Conservation (phyloP, 2,888 invertebrate species). For the Hirtodrosophila duncani region DNA sequence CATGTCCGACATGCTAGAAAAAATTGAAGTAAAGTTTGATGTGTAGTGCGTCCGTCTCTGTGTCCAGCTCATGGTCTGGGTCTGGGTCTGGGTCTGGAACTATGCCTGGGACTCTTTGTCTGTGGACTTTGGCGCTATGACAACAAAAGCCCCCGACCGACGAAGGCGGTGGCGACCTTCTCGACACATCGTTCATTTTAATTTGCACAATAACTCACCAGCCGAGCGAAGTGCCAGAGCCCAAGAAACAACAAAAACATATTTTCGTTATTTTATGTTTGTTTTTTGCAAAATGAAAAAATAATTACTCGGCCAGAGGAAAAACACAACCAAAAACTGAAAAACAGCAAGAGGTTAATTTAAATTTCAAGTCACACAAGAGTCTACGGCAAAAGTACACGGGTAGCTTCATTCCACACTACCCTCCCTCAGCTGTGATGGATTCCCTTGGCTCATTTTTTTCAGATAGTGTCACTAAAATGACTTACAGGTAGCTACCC, state of each 20-base stretch:
- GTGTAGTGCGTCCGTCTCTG: constrained; percentile 39
- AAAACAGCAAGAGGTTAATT: constrained; percentile 53
- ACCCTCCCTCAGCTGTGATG: too few relatives aligned
- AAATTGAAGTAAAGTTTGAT: constrained; percentile 53
- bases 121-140: constrained; percentile 51
- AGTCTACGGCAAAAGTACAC: constrained; percentile 30
- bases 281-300: constrained; percentile 42
- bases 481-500: constrained; percentile 58
- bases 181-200: constrained; percentile 75
- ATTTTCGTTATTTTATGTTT: constrained; percentile 3
- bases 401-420: constrained; percentile 10
- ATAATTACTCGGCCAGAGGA: constrained; percentile 47
- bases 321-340: constrained; percentile 19
- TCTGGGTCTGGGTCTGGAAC: constrained; percentile 7
- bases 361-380: constrained; percentile 76
- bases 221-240: constrained; percentile 32
- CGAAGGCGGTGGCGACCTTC: constrained; percentile 43
- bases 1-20: constrained; percentile 63
- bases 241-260: constrained; percentile 20
- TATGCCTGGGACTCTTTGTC: too few relatives aligned
- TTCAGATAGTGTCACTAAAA: constrained; percentile 63
- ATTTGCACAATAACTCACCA: constrained; percentile 66
- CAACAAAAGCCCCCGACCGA: constrained; percentile 55
- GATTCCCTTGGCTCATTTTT: too few relatives aligned
- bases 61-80: constrained; percentile 20